Evolutionary conservation across 2,113 vertebrate genomes (phyloP).

Genomic region (Nibea coibor): DNA sequence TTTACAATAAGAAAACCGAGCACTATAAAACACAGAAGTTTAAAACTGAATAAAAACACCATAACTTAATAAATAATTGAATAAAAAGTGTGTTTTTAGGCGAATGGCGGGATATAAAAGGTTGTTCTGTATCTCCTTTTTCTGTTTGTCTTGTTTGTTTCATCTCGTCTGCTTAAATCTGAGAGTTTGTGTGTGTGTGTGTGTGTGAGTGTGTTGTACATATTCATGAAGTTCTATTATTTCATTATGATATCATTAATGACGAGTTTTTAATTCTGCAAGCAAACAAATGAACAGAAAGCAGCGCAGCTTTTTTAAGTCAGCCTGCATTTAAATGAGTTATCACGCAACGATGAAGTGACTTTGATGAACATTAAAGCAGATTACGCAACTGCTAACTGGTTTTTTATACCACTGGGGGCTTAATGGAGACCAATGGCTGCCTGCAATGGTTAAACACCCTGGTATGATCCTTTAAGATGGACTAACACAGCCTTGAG

Average conservation of each 20-base stretch:
- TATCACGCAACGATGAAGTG: background rate
- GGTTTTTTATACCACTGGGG: background rate
- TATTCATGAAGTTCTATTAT: background rate
- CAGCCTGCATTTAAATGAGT: background rate
- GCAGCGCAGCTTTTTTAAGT: background rate
- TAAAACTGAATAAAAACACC: background rate
- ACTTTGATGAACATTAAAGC: conserved; percentile 13
- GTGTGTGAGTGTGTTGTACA: background rate
- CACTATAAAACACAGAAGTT: background rate
- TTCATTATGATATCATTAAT: background rate
- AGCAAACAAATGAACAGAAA: background rate
- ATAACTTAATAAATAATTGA: background rate
- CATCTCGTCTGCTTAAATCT: background rate
- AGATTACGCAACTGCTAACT: conserved; percentile 7
- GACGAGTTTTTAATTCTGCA: background rate
- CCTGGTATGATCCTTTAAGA: background rate
- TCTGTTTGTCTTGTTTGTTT: background rate
- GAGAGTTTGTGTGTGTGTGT: background rate
- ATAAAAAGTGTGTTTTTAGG: background rate
- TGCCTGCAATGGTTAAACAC: background rate
- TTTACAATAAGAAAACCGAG: background rate
- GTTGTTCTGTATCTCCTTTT: no score
- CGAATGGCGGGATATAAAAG: background rate
- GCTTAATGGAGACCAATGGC: conserved; percentile 3
- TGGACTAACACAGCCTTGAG: no score